A percentile compares a stretch with the other conserved stretches of the same genome.
These are phyloP conservation scores for Ursus arctos DNA, from an alignment of 2,113 vertebrate genomes.

Conservation along the genomic window DNA sequence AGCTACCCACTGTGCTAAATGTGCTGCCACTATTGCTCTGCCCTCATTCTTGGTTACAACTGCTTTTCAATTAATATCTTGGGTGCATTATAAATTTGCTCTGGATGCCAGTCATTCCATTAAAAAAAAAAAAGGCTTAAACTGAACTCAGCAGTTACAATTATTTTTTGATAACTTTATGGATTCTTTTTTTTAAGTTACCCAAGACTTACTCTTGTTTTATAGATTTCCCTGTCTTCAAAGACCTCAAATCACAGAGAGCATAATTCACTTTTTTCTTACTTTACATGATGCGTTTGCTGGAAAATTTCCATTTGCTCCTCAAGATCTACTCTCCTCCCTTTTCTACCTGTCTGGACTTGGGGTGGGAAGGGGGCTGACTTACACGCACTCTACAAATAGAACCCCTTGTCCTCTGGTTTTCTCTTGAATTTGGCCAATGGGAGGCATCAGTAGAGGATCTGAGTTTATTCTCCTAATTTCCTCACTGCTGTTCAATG, in stretches of 20 bases:
- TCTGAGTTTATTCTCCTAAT: neutral
- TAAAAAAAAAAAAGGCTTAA: constrained; percentile 48
- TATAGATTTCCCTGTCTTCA: neutral
- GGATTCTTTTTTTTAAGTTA: constrained; percentile 23
- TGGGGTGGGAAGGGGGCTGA: neutral
- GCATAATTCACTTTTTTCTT: constrained; percentile 5
- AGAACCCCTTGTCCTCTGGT: neutral
- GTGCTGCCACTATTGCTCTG: constrained; percentile 61
- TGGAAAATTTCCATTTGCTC: neutral
- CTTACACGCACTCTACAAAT: neutral
- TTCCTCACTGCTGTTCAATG: neutral
- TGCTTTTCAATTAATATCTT: constrained; percentile 75
- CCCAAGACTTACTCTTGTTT: constrained; percentile 1
- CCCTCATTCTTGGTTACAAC: constrained; percentile 62
- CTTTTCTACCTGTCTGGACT: neutral
- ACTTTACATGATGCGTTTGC: neutral
- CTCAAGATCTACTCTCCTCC: neutral
- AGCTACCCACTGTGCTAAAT: constrained; percentile 68
- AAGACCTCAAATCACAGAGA: neutral
- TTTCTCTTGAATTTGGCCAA: neutral
- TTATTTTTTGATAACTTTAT: constrained; percentile 47
- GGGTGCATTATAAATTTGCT: constrained; percentile 58
- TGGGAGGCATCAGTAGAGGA: neutral
- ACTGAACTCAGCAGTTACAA: constrained; percentile 57
- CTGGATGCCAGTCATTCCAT: constrained; percentile 10